Base-by-base conservation (phyloP, 2,888 invertebrate species). In the Agapostemon virescens region DNA sequence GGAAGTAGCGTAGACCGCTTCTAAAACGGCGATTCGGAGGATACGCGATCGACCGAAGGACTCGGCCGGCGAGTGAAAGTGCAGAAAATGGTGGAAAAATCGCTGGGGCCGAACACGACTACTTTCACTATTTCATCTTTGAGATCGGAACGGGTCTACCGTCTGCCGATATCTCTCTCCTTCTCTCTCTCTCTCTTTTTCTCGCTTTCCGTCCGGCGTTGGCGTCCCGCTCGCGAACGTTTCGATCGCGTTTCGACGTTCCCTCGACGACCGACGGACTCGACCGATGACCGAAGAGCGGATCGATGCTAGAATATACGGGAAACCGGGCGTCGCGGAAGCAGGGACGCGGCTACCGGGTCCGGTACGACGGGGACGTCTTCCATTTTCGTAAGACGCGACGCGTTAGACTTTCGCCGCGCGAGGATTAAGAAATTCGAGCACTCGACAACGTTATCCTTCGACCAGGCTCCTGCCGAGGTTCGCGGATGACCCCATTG, bases 81-180 rank as follows among this genome's bases (percentile, higher is more conserved):
- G 45, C 55, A 61, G 77, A 74, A 79, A 79, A 82, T 66, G 45
- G 23, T 67, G 72, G 82, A 84, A 83, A 79, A 84, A 84, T 83
- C 69, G 45, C 26, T 66, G n/a, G 64, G 36, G 17, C 45, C 66
- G 55, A 67, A 69, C 33, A 33, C 74, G 42, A 72, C 81, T 68
- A 81, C 83, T 83, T 83, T 83, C 83, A 68, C 83, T 83, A 72
- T 74, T 77, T 77, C 72, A 82, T 82, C 79, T 78, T 79, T 67
- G 17, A 58, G 70, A 70, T 69, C 6, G 40, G 49, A 73, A 75
- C 74, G 23, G 20, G 69, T 69, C 63, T 45, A 42, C 26, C 42
- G 15, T 15, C 26, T 26, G 36, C 23, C 45, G 66, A 70, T 72
- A 61, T 69, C 49, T 69, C 26, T 7, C 30, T 9, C 40, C n/a